These are phyloP conservation scores for Drosophila nigrodunni DNA, from an alignment of 1,140 invertebrate genomes.

Conservation along the genomic window DNA sequence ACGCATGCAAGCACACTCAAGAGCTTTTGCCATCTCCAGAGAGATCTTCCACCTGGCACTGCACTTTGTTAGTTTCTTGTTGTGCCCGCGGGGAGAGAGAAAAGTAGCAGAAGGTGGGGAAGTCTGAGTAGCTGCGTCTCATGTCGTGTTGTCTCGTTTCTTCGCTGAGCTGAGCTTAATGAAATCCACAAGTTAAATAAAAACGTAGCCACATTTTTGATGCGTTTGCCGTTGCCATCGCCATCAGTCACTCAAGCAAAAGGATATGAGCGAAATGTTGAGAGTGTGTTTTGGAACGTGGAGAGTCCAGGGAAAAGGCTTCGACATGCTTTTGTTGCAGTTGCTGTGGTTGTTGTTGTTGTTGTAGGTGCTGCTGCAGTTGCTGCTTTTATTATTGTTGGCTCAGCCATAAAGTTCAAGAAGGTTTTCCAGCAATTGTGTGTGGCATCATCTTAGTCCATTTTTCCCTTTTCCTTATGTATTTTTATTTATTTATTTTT, in stretches of 20 bases:
- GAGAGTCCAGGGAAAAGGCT: constrained; percentile 47
- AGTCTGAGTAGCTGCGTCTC: constrained; percentile 53
- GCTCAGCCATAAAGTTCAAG: constrained; percentile 64
- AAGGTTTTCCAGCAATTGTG: constrained; percentile 36
- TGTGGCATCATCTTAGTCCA: constrained; percentile 20
- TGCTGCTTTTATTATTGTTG: constrained; percentile 30
- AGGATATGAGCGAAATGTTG: constrained; percentile 10
- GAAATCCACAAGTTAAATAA: constrained; percentile 60
- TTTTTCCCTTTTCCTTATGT: too few species aligned
- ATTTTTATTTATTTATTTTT: too few species aligned
- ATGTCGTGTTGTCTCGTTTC: too few species aligned
- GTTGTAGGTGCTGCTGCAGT: constrained; percentile 22
- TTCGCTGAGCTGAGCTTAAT: constrained; percentile 45
- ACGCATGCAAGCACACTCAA: constrained; percentile 11
- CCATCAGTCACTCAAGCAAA: constrained; percentile 18
- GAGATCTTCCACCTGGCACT: constrained; percentile 54
- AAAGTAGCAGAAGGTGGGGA: too few species aligned
- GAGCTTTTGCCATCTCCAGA: constrained; percentile 29
- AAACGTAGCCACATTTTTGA: constrained; percentile 35
- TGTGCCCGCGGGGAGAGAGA: constrained; percentile 24
- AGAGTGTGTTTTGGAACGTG: constrained; percentile 8
- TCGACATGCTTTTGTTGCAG: constrained; percentile 56
- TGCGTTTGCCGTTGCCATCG: constrained; percentile 18
- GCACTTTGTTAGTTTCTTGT: constrained; percentile 58
- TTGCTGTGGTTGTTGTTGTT: constrained; percentile 33